Conservation (phyloP, 2,113 vertebrate genomes). For the Pomatorhinus ruficollis region DNA sequence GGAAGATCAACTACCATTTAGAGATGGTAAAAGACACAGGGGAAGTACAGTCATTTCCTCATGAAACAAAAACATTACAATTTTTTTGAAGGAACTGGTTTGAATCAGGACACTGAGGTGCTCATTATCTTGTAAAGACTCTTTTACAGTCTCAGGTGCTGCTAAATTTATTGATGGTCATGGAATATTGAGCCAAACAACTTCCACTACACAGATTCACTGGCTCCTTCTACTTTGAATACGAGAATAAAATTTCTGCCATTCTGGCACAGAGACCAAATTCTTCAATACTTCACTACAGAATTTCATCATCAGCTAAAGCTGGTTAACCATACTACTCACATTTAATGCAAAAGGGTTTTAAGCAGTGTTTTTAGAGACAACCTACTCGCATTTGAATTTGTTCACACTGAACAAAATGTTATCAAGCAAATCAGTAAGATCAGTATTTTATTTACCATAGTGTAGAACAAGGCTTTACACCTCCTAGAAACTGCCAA, state of each 20-base stretch:
- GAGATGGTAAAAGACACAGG: not conserved
- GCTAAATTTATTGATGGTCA: not conserved
- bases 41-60: not conserved
- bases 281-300: not conserved
- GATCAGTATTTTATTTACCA: not conserved
- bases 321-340: not conserved
- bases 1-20: not conserved
- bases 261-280: not conserved
- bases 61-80: not conserved
- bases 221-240: not conserved
- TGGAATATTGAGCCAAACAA: not conserved
- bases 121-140: not conserved
- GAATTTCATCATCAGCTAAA: not conserved
- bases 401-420: not conserved
- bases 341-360: not conserved
- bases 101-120: not conserved
- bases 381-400: not conserved
- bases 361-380: not conserved
- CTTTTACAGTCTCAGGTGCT: not conserved
- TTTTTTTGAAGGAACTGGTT: not conserved
- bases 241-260: not conserved
- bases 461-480: not conserved
- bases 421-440: not conserved
- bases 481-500: not conserved
- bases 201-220: not conserved